Evolutionary conservation across 2,888 invertebrate genomes (phyloP), one percentile per base, ranked within the genome.

Genomic region (Nomada goodeniana): DNA sequence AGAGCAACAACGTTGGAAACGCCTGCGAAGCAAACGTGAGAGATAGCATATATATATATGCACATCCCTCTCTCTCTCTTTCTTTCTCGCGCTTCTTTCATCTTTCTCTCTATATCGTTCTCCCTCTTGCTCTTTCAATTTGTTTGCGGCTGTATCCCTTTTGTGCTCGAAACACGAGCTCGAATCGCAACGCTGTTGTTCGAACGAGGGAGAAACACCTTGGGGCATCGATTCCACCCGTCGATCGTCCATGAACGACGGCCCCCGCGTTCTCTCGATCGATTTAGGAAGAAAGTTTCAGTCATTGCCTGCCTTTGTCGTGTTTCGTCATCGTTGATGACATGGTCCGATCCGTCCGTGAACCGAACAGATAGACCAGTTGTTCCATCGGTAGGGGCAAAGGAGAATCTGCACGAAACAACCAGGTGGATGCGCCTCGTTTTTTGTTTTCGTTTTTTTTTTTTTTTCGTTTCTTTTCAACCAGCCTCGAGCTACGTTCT

Each of bases 121-220:
- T 15, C 29, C 36, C 42, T 15, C 5, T 61, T 11, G 36, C 61
- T 61, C 26, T 29, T 20, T 20, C 42, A 20, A 69, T 64, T 47
- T 79, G 50, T 59, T 64, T 52, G 64, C 70, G 59, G 60, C 59
- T 36, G 23, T 53, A n/a, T 42, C 23, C 52, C 64, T 55, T 52
- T 61, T 57, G 52, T 50, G 26, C 23, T 65, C 26, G 18, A 23
- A 53, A 61, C 57, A 36, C 53, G 65, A 55, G 26, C 42, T 65
- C 60, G 65, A 65, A 61, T 76, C 67, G 55, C 71, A 60, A 42
- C 50, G 42, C 60, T 42, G 68, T 69, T 75, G 55, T 50, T 18
- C 47, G 26, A 47, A 61, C 52, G 11, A 13, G 3, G 18, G 11
- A 9, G 5, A 20, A 13, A 26, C 23, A 44, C 52, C 68, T 69